These are phyloP conservation scores for Galerucella pusilla DNA, from an alignment of 2,888 invertebrate genomes.

Conservation along the genomic window DNA sequence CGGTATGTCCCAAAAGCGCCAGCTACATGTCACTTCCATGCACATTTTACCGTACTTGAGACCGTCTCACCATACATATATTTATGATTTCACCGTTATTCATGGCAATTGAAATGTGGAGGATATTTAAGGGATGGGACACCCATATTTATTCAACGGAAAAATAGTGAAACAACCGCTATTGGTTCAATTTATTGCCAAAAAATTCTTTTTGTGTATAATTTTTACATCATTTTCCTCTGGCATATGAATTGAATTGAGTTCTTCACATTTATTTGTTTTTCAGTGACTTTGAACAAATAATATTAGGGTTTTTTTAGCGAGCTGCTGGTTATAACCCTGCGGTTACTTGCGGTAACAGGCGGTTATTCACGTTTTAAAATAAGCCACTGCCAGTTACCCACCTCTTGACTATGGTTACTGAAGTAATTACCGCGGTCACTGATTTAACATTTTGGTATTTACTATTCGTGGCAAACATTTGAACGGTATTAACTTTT, in stretches of 20 bases:
- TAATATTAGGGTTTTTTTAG: no score
- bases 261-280: neutral
- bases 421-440: no score
- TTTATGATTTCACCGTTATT: constrained; percentile 55
- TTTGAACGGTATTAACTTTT: no score
- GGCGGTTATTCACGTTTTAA: no score
- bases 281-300: neutral
- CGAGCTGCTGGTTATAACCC: no score
- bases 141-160: neutral
- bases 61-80: constrained; percentile 38
- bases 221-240: neutral
- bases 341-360: no score
- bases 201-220: neutral
- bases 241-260: neutral
- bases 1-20: constrained; percentile 34
- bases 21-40: constrained; percentile 45
- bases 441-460: no score
- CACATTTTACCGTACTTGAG: constrained; percentile 35
- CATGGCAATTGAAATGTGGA: constrained; percentile 53
- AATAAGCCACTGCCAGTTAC: no score
- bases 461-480: no score
- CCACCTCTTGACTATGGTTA: no score
- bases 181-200: neutral
- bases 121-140: constrained; percentile 31
- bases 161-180: neutral